These are phyloP conservation scores for Aplysia californica DNA, from an alignment of 1,140 invertebrate species.

Conservation along the genomic window DNA sequence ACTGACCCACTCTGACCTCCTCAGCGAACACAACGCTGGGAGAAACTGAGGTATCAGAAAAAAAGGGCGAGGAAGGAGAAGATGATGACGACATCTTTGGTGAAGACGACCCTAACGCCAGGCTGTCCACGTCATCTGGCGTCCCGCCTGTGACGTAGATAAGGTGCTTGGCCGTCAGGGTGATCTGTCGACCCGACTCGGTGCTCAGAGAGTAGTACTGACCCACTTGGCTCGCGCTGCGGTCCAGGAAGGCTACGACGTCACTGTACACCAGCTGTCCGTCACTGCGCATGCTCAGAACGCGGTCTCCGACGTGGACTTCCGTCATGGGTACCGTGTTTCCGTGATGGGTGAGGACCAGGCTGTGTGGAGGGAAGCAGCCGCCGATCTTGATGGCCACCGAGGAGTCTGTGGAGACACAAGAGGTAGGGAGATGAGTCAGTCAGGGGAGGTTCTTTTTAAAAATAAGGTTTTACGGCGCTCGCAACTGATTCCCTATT, in stretches of 20 bases:
- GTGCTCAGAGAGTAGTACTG: constrained; percentile 81
- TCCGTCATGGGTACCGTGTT: constrained; percentile 70
- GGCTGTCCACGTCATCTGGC: constrained; percentile 64
- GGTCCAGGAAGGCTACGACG: constrained; percentile 91
- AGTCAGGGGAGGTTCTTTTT: too few species aligned
- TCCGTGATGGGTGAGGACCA: constrained; percentile 73
- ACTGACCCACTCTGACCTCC: constrained; percentile 64
- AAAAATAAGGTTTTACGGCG: too few species aligned
- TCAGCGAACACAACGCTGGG: constrained; percentile 54
- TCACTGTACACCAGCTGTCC: constrained; percentile 83
- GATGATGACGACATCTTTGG: neutral
- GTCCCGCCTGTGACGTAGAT: constrained; percentile 66
- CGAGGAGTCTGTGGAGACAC: constrained; percentile 86
- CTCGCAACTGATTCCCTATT: too few species aligned
- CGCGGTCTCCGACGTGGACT: constrained; percentile 81
- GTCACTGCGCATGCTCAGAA: constrained; percentile 79
- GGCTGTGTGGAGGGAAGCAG: constrained; percentile 80
- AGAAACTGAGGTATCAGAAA: neutral
- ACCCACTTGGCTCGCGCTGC: constrained; percentile 75
- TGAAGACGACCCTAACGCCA: too few species aligned
- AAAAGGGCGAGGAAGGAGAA: neutral
- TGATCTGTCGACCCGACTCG: constrained; percentile 76
- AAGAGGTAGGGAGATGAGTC: neutral
- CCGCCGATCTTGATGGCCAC: constrained; percentile 82
- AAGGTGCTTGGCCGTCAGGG: constrained; percentile 88